Evolutionary conservation across 2,888 invertebrate genomes (phyloP).

Genomic region (Atrina japonica): DNA sequence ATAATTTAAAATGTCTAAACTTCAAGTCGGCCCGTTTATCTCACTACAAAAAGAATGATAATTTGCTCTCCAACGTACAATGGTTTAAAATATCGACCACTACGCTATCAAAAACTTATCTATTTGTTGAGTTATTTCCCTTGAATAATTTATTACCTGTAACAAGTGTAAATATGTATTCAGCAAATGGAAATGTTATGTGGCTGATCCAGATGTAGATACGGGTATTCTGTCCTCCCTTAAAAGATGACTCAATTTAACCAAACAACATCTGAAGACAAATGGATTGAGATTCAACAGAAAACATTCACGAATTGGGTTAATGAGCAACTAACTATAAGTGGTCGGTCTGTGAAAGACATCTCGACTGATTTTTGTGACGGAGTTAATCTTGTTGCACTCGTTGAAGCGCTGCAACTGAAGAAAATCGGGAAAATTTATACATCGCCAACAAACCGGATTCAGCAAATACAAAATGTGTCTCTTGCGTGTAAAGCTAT

Average conservation of each 20-base stretch:
- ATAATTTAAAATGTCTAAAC: too few relatives aligned
- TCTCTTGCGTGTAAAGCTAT: conserved; percentile 96
- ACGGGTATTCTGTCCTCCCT: background rate
- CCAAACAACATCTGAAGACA: conserved; percentile 66
- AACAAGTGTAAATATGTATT: too few relatives aligned
- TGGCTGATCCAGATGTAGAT: background rate
- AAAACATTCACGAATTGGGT: conserved; percentile 97
- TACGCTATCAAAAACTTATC: too few relatives aligned
- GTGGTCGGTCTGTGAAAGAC: conserved; percentile 86
- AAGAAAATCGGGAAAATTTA: conserved; percentile 83
- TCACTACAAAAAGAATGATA: too few relatives aligned
- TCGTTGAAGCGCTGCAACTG: conserved; percentile 94
- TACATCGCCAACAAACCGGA: conserved; percentile 93
- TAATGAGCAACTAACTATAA: conserved; percentile 85
- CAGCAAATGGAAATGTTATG: too few relatives aligned
- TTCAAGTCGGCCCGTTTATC: too few relatives aligned
- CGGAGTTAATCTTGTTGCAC: conserved; percentile 93
- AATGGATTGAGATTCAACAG: conserved; percentile 88
- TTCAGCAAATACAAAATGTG: conserved; percentile 97
- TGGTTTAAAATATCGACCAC: too few relatives aligned
- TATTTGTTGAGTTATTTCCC: too few relatives aligned
- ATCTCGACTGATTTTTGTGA: conserved; percentile 93
- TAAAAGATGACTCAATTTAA: background rate
- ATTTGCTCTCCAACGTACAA: too few relatives aligned
- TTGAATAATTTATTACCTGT: too few relatives aligned